phyloP scores from a whole-genome alignment of 2,797 vertebrate genomes.

The Helostoma temminkii region DNA sequence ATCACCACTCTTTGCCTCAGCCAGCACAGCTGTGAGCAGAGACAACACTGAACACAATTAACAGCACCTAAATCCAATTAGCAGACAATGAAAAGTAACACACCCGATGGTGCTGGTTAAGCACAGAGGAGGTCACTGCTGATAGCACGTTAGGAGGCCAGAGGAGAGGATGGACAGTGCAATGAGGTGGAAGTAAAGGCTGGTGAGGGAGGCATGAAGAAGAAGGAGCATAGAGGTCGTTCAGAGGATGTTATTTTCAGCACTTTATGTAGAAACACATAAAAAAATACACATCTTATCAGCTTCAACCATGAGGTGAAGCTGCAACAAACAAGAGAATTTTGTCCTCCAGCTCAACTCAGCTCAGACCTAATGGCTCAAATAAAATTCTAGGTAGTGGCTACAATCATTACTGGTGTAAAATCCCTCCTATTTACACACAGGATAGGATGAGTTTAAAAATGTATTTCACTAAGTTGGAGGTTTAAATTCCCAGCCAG shows the following conservation, averaged over 20 bases:
- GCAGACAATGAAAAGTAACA: constrained; percentile 70
- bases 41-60: constrained; percentile 66
- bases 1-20: constrained; percentile 63
- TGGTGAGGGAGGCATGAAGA: background rate
- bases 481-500: background rate
- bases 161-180: background rate
- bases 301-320: constrained; percentile 25
- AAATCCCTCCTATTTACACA: background rate
- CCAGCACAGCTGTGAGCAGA: constrained; percentile 63
- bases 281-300: constrained; percentile 25
- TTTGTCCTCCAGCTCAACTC: constrained; percentile 1
- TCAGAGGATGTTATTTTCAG: constrained; percentile 1
- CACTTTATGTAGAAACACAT: constrained; percentile 23
- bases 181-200: background rate
- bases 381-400: constrained; percentile 22
- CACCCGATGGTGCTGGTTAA: constrained; percentile 67
- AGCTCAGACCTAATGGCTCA: constrained; percentile 5
- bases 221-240: background rate
- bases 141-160: constrained; percentile 13
- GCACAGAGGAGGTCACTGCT: constrained; percentile 40
- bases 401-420: background rate
- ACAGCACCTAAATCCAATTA: constrained; percentile 75
- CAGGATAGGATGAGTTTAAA: constrained; percentile 4
- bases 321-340: constrained; percentile 2
- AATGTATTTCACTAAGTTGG: background rate